phyloP scores from a whole-genome alignment of 2,888 invertebrate genomes.

The Napeogenes sylphis region DNA sequence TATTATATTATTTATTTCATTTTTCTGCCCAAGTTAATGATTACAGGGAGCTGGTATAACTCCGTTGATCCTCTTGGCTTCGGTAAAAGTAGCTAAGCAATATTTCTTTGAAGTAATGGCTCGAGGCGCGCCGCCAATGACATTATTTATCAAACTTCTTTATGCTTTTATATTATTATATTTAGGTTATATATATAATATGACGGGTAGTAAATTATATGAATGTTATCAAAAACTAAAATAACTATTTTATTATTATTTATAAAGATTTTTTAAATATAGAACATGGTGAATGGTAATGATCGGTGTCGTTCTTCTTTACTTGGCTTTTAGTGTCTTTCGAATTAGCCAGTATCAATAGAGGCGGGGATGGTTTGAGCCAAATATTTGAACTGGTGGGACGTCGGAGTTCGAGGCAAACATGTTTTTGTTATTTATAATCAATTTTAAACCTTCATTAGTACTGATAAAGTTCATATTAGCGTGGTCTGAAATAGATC shows the following conservation, averaged over 20 bases:
- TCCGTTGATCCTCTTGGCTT: slow-evolving; percentile 15
- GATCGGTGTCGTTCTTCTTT: not conserved
- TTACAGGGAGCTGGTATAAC: slow-evolving; percentile 11
- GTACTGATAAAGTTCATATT: slow-evolving; percentile 12
- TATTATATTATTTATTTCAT: no score
- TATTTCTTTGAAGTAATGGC: slow-evolving; percentile 27
- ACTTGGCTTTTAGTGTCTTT: not conserved
- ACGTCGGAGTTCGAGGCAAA: slow-evolving; percentile 33
- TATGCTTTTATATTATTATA: not conserved
- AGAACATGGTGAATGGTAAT: not conserved
- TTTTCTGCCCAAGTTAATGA: no score
- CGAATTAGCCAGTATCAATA: slow-evolving; percentile 18
- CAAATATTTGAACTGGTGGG: slow-evolving; percentile 38
- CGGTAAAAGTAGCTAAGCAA: slow-evolving; percentile 16
- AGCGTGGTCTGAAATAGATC: slow-evolving; percentile 7
- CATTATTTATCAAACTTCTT: not conserved
- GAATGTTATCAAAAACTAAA: no score
- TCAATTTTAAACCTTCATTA: slow-evolving; percentile 16
- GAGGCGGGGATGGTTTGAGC: slow-evolving; percentile 24
- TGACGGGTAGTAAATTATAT: no score
- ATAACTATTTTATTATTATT: no score
- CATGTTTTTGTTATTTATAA: slow-evolving; percentile 28
- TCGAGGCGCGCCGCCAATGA: slow-evolving; percentile 22
- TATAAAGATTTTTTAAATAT: not conserved
- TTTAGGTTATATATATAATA: not conserved